phyloP scores from a whole-genome alignment of 2,113 vertebrate genomes.

The Micromys minutus region DNA sequence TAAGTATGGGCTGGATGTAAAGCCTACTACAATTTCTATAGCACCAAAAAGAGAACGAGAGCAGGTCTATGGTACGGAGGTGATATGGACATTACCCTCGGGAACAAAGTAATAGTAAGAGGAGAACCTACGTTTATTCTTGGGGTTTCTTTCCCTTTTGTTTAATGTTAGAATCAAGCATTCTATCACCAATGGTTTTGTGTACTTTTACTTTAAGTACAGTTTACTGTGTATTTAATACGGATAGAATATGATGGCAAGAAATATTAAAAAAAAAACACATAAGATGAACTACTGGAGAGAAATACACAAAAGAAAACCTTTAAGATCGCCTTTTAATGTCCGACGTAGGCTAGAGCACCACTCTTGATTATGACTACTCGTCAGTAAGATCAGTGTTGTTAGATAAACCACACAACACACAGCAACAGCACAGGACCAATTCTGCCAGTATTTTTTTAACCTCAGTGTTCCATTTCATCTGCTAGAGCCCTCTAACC shows the following conservation, averaged over 20 bases:
- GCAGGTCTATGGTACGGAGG: neutral
- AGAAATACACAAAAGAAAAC: neutral
- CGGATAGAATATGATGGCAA: neutral
- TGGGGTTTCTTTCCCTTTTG: neutral
- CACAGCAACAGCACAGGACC: neutral
- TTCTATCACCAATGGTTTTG: neutral
- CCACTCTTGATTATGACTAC: neutral
- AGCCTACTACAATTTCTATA: neutral
- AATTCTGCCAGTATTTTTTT: neutral
- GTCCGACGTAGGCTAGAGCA: neutral
- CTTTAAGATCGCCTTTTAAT: neutral
- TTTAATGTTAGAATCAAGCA: neutral
- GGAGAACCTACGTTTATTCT: neutral
- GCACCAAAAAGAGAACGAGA: neutral
- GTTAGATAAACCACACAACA: neutral
- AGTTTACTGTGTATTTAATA: neutral
- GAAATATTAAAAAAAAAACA: neutral
- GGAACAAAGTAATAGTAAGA: neutral
- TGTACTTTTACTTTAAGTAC: neutral
- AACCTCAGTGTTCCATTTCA: neutral
- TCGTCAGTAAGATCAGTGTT: neutral
- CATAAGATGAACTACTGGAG: neutral
- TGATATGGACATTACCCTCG: neutral
- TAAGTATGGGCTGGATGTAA: neutral
- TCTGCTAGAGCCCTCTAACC: neutral